Base-by-base conservation (phyloP, 2,888 invertebrate genomes). In the Drosophila buzzatii region DNA sequence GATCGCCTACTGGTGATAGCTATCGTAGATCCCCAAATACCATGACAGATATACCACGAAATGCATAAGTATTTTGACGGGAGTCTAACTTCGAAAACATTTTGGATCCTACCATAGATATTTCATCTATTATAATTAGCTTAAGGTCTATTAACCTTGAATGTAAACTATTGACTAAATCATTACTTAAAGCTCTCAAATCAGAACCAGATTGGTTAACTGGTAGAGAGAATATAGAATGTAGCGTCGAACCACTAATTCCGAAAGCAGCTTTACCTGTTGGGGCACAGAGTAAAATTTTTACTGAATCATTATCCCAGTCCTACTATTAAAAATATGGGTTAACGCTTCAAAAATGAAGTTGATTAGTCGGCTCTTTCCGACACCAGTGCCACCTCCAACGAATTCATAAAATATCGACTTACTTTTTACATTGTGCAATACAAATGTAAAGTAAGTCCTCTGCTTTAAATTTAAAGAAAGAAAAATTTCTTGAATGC, bases 111-210 rank as follows among this genome's bases (percentile, higher is more conserved):
- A 41, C 41, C 41, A 41, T 41, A n/a, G 41, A 41, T 41, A n/a
- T 41, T 41, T 41, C 41, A 41, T 41, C 41, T 41, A n/a, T 41
- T 2, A 41, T 41, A 41, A 41, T 41, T 3, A 41, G 9, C n/a
- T 41, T 41, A 41, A n/a, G 41, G n/a, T 41, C 41, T 41, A 41
- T 41, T 41, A 41, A n/a, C n/a, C 41, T 41, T 41, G 41, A 41
- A 41, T n/a, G 41, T 8, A 41, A 39, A 0, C 7, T n/a, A 9
- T 41, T 41, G 1, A 41, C 41, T 41, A 41, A 41, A n/a, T 41
- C 41, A 8, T 41, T 2, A 41, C 41, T n/a, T 41, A 41, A 9
- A 3, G 41, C n/a, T 41, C 41, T 41, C 41, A 41, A 41, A 41
- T 41, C 41, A 41, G 41, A n/a, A 41, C n/a, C 41, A n/a, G 41